Evolutionary conservation across 2,797 vertebrate genomes (phyloP).

Genomic region (Notolepis coatsorum): DNA sequence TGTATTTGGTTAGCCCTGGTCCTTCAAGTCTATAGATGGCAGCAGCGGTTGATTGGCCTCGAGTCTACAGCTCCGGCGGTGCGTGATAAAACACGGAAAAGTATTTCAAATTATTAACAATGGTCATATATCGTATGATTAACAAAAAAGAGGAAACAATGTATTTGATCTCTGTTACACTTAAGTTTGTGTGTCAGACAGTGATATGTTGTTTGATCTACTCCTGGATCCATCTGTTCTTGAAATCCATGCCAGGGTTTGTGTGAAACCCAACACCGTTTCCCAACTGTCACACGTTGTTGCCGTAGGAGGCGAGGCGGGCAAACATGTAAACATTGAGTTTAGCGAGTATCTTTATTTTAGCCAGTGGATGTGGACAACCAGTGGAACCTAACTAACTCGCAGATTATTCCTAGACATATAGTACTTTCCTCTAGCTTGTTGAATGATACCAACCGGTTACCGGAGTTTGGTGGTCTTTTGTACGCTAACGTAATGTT

Average conservation of each 20-base stretch:
- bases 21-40: slow-evolving; percentile 56
- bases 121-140: background rate
- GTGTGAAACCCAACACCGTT: background rate
- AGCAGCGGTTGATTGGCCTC: background rate
- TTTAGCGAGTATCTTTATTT: background rate
- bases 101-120: background rate
- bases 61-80: background rate
- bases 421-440: no score
- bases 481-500: slow-evolving; percentile 1
- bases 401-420: no score
- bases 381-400: no score
- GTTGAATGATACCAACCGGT: background rate
- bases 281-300: slow-evolving; percentile 56
- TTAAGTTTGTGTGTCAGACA: background rate
- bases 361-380: background rate
- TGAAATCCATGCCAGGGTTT: slow-evolving; percentile 44
- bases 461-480: background rate
- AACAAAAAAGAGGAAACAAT: background rate
- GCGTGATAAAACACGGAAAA: slow-evolving; percentile 35
- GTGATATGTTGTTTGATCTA: background rate
- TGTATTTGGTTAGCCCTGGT: slow-evolving; percentile 21
- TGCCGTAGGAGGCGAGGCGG: slow-evolving; percentile 68
- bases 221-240: background rate
- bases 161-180: background rate
- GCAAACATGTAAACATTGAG: slow-evolving; percentile 76